phyloP scores from a whole-genome alignment of 2,888 invertebrate species.

The Nomada lathburiana region DNA sequence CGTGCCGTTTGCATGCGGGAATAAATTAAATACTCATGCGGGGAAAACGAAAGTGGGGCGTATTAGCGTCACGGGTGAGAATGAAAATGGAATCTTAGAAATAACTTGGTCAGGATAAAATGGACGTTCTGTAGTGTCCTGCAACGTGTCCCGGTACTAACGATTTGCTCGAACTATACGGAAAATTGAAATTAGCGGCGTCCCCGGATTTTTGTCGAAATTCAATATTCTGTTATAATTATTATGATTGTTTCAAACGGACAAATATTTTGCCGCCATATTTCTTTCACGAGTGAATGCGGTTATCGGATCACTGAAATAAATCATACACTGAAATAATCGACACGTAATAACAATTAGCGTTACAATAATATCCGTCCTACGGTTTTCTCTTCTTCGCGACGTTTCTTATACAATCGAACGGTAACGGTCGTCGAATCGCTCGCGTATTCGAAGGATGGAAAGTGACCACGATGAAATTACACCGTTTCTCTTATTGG shows the following conservation, averaged over 20 bases:
- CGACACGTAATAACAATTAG: no score
- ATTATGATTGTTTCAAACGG: not conserved
- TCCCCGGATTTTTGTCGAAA: no score
- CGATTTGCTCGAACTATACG: not conserved
- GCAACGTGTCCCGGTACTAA: no score
- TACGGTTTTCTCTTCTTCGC: no score
- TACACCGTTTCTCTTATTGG: slow-evolving; percentile 46
- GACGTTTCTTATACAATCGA: not conserved
- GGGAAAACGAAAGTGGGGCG: slow-evolving; percentile 9
- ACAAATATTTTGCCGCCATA: not conserved
- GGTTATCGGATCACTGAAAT: no score
- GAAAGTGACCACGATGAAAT: slow-evolving; percentile 33
- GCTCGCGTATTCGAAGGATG: slow-evolving; percentile 5
- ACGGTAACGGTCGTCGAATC: not conserved
- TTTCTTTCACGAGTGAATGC: not conserved
- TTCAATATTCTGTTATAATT: not conserved
- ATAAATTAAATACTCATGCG: not conserved
- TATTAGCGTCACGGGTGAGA: not conserved
- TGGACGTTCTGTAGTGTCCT: not conserved
- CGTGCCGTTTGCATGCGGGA: no score
- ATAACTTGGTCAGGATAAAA: not conserved
- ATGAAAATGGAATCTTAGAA: not conserved
- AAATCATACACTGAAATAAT: no score
- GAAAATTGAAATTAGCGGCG: no score
- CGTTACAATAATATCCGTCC: no score